Evolutionary conservation across 2,797 vertebrate species (phyloP).

Genomic region (Otus scops): DNA sequence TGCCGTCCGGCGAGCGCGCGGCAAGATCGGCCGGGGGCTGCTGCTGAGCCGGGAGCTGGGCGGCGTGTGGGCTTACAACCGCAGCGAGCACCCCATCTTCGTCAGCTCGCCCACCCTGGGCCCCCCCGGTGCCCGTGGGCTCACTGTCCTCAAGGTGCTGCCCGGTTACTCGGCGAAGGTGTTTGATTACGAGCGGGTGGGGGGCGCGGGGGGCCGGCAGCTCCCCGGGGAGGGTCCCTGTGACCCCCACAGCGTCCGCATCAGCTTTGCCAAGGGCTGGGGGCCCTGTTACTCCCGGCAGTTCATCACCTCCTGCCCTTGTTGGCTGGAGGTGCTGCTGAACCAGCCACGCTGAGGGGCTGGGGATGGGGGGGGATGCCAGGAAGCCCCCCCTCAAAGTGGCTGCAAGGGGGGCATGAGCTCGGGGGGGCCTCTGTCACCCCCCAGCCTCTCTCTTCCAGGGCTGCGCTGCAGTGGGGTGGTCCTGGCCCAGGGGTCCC

Average conservation of each 20-base stretch:
- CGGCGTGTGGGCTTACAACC: constrained; percentile 59
- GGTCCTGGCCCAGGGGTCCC: neutral
- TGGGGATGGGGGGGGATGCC: fast-evolving
- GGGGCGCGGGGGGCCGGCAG: neutral
- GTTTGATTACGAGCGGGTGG: constrained; percentile 18
- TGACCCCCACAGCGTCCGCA: constrained; percentile 55
- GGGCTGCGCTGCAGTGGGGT: neutral
- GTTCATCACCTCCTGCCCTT: constrained; percentile 72
- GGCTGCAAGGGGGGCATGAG: neutral
- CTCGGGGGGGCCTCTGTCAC: neutral
- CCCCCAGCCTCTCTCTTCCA: neutral
- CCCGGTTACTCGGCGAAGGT: constrained; percentile 66
- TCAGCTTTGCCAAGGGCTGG: constrained; percentile 76
- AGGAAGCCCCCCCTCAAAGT: neutral
- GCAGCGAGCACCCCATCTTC: constrained; percentile 68
- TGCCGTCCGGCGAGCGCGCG: neutral
- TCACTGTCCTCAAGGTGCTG: constrained; percentile 51
- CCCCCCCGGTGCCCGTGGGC: fast-evolving
- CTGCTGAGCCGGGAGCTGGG: constrained; percentile 55
- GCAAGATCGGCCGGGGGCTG: constrained; percentile 66
- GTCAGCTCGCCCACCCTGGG: constrained; percentile 66
- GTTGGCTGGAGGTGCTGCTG: constrained; percentile 73
- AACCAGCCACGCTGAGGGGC: neutral
- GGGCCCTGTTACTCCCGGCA: constrained; percentile 68
- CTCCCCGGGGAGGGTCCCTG: constrained; percentile 38